Base-by-base conservation (phyloP, 2,797 vertebrate species). In the Oceanodroma leucorhoa region DNA sequence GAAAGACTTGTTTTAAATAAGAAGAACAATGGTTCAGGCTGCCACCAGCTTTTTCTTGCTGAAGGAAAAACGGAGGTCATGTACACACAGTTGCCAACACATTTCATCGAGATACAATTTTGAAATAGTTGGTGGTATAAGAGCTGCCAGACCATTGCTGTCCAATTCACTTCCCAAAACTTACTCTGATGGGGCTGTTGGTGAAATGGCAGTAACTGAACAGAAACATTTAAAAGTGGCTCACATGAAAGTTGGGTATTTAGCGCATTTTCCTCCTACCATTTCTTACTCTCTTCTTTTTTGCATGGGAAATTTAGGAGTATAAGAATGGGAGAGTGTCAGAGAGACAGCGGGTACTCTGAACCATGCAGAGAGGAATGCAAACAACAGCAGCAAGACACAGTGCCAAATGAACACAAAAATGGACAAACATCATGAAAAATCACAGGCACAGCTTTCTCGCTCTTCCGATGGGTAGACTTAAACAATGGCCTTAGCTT, bases 1-100 rank as follows among this genome's bases (percentile, higher is more conserved):
- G 82, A 94, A 96, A 91, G 95, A n/a, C 23, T 90, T 62, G 19
- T 76, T 95, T 94, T 91, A 91, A 96, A 88, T 76, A 78, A 82
- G 72, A 88, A 89, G 84, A 92, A 83, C 89, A 95, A 78, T n/a
- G 32, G 64, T 57, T 87, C 71, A 57, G 67, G 76, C 84, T 89
- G 67, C 80, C 80, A 92, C 91, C 46, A 89, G 65, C 72, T 57
- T 76, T 48, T 76, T 73, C 53, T 70, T 5, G 4, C 51, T 77
- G 67, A 80, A 77, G 72, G 65, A 43, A 83, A 87, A 93, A 32
- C n/a, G 75, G 57, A 70, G 91, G 73, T 78, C 72, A 45, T 6
- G 48, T 45, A 36, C 62, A n/a, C 2, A 2, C 24, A 41, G 55
- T 86, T 93, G 79, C 89, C 89, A 93, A 58, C 41, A 14, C 4